Evolutionary conservation across 2,797 vertebrate species (phyloP).

Genomic region (Diplodus sargus): DNA sequence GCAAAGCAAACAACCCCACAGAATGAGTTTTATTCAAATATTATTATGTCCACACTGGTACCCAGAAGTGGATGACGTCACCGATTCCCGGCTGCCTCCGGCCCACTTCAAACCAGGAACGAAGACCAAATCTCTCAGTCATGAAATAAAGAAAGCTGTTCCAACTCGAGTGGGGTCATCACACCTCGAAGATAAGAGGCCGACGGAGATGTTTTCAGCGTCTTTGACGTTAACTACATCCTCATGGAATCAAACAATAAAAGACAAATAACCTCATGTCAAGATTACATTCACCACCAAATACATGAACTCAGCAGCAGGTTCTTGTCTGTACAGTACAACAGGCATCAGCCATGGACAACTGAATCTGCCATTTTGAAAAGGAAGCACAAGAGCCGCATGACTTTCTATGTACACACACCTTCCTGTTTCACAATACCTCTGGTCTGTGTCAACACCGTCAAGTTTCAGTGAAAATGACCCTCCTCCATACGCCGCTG

Average conservation of each 20-base stretch:
- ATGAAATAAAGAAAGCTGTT: not conserved
- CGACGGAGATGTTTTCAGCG: not conserved
- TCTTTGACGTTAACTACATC: not conserved
- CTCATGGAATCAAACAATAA: not conserved
- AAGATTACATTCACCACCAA: slow-evolving; percentile 27
- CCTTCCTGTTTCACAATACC: slow-evolving; percentile 52
- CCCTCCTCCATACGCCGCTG: slow-evolving; percentile 11
- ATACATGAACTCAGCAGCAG: slow-evolving; percentile 16
- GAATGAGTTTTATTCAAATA: not conserved
- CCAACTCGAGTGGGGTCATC: not conserved
- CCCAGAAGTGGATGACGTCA: not conserved
- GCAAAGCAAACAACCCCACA: not conserved
- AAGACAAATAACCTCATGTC: slow-evolving; percentile 13
- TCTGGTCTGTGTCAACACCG: slow-evolving; percentile 18
- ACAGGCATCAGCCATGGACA: slow-evolving; percentile 9
- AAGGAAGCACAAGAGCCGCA: slow-evolving; percentile 23
- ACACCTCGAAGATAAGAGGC: not conserved
- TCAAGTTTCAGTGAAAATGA: slow-evolving; percentile 22
- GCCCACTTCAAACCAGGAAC: not conserved
- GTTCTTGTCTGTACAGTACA: not conserved
- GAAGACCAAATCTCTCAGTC: not conserved
- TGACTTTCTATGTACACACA: slow-evolving; percentile 17
- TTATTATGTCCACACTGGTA: not conserved
- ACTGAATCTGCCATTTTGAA: slow-evolving; percentile 30
- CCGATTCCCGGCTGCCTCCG: not conserved